Conservation (phyloP, 2,797 vertebrate species). For the Falco rusticolus region DNA sequence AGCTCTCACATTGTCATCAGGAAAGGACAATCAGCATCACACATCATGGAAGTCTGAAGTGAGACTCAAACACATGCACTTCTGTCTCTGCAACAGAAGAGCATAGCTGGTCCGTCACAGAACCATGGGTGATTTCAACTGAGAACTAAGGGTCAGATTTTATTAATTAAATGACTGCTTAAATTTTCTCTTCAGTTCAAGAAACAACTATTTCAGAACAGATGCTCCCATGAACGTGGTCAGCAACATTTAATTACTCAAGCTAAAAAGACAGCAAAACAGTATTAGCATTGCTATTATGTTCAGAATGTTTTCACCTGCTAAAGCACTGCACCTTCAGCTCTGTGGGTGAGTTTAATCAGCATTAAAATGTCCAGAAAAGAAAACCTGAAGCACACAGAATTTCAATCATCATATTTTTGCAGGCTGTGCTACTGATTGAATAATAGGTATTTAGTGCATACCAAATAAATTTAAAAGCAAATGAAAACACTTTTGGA, state of each 20-base stretch:
- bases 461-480: background rate
- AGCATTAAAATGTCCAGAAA: background rate
- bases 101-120: background rate
- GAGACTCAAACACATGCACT: background rate
- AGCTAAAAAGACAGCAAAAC: background rate
- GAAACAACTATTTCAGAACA: background rate
- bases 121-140: fast-evolving
- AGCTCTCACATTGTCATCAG: background rate
- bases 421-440: background rate
- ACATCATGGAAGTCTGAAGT: fast-evolving
- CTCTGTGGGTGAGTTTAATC: background rate
- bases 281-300: background rate
- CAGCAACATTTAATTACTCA: background rate
- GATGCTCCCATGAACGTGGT: background rate
- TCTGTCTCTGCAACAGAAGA: background rate
- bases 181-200: background rate
- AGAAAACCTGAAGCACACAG: background rate
- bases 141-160: background rate
- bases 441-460: background rate
- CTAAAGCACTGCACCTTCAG: background rate
- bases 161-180: background rate
- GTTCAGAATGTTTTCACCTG: background rate
- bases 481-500: background rate
- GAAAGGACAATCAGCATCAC: background rate
- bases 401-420: background rate